Evolutionary conservation across 2,113 vertebrate species (phyloP).

Genomic region (Panthera uncia): DNA sequence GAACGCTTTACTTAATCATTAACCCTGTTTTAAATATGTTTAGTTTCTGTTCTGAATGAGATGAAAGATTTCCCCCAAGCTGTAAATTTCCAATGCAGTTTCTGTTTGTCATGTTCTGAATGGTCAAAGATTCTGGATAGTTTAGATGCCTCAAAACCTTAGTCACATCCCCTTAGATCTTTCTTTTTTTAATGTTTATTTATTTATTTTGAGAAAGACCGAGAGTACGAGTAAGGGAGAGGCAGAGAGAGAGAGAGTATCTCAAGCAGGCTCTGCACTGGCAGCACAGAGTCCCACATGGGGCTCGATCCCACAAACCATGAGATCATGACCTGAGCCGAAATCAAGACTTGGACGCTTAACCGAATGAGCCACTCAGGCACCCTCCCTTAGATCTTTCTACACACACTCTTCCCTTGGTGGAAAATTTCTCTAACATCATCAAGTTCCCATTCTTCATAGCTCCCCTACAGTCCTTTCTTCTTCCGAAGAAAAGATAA

Average conservation of each 20-base stretch:
- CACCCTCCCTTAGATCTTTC: background rate
- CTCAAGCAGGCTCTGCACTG: too few relatives aligned
- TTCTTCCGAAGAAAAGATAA: background rate
- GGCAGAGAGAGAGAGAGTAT: too few relatives aligned
- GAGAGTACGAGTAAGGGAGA: too few relatives aligned
- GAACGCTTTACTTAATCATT: background rate
- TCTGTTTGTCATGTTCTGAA: constrained; percentile 32
- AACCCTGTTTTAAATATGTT: constrained; percentile 2
- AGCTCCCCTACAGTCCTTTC: background rate
- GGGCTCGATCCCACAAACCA: too few relatives aligned
- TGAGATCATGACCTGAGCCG: too few relatives aligned
- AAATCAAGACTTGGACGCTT: too few relatives aligned
- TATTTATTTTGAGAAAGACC: too few relatives aligned
- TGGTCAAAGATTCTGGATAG: background rate
- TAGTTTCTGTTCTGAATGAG: constrained; percentile 41
- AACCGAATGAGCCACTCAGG: too few relatives aligned
- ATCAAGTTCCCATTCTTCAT: background rate
- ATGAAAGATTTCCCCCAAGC: constrained; percentile 29
- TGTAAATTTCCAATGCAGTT: background rate
- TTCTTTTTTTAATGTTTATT: background rate
- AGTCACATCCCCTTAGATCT: background rate
- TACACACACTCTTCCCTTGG: background rate
- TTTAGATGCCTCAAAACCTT: background rate
- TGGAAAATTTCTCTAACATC: background rate
- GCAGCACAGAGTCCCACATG: too few relatives aligned